Evolutionary conservation across 2,797 vertebrate species (phyloP).

Genomic region (Lithobates sylvaticus): DNA sequence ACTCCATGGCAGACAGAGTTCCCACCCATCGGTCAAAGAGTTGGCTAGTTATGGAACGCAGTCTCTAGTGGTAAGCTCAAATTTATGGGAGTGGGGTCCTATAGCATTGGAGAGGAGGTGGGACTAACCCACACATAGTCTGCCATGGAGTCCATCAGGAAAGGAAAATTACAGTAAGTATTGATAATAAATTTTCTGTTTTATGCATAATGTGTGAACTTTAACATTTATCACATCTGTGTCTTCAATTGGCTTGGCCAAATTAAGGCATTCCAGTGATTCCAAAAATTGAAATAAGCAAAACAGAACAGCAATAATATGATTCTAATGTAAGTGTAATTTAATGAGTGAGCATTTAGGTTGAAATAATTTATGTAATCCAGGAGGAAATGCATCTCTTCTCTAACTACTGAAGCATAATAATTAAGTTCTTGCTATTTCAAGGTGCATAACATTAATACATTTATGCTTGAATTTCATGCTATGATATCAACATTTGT

Average conservation of each 20-base stretch:
- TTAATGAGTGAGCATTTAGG: conserved; percentile 17
- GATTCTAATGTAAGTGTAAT: conserved; percentile 13
- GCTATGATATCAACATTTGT: background rate
- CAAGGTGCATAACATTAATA: conserved; percentile 4
- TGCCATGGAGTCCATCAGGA: too few species aligned
- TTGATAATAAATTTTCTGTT: too few species aligned
- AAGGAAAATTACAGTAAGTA: too few species aligned
- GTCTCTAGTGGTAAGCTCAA: too few species aligned
- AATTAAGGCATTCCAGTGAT: background rate
- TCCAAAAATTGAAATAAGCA: background rate
- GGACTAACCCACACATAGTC: too few species aligned
- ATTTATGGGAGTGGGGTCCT: too few species aligned
- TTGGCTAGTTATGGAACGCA: too few species aligned
- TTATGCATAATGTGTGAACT: background rate
- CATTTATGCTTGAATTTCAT: conserved; percentile 6
- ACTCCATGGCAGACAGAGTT: too few species aligned
- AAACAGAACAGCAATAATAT: conserved; percentile 11
- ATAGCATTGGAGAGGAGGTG: too few species aligned
- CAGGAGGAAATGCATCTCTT: background rate
- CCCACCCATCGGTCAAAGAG: too few species aligned
- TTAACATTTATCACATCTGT: background rate
- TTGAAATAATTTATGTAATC: conserved; percentile 33
- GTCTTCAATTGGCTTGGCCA: background rate
- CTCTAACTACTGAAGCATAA: conserved; percentile 29
- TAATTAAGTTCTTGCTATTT: conserved; percentile 25